phyloP scores from a whole-genome alignment of 92 coral and sea anemone species.

The Parazoanthus swiftii region DNA sequence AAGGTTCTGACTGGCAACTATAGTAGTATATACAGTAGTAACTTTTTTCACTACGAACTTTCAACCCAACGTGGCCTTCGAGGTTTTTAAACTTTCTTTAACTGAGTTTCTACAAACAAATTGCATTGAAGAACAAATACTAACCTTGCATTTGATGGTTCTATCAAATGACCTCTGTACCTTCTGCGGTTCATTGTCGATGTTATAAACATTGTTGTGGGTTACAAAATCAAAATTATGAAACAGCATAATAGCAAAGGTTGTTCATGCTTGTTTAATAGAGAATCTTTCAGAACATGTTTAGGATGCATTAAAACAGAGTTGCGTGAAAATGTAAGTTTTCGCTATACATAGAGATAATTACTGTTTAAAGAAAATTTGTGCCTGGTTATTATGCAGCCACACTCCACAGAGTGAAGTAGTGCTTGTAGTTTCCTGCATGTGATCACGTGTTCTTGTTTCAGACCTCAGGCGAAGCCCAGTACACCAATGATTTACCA shows the following conservation, averaged over 20 bases:
- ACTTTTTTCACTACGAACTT: not conserved
- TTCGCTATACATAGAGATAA: not conserved
- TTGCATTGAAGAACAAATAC: not conserved
- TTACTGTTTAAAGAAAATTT: no score
- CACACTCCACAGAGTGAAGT: not conserved
- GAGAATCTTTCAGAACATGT: not conserved
- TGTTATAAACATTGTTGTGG: not conserved
- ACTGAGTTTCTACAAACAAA: no score
- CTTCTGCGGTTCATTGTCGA: not conserved
- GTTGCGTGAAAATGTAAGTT: not conserved
- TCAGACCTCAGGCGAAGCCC: constrained; percentile 94
- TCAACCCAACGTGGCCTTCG: not conserved
- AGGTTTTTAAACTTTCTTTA: not conserved
- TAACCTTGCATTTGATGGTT: no score
- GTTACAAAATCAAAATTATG: not conserved
- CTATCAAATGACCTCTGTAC: not conserved
- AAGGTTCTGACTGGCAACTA: not conserved
- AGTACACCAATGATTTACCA: constrained; percentile 79
- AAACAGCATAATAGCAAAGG: no score
- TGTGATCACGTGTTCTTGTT: not conserved
- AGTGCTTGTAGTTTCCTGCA: no score
- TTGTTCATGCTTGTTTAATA: not conserved
- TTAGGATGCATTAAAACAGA: not conserved
- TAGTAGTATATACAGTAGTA: no score
- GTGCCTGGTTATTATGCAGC: not conserved